Evolutionary conservation across 2,888 invertebrate species (phyloP).

Genomic region (Eupithecia abbreviata): DNA sequence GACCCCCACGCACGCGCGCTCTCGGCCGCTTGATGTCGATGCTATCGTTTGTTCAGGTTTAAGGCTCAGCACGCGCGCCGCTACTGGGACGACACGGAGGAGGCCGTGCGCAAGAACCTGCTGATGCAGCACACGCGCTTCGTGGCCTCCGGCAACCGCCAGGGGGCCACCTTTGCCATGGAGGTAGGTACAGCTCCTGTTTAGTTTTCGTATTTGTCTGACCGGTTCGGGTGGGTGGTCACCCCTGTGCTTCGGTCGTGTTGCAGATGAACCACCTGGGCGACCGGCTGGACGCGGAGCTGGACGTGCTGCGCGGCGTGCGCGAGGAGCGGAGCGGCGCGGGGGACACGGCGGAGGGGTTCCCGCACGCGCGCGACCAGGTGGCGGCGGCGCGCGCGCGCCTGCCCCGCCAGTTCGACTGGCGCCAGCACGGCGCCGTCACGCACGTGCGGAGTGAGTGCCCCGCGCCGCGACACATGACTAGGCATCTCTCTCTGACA

Average conservation of each 20-base stretch:
- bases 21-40: too few species aligned
- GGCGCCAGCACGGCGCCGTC: constrained; percentile 70
- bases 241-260: neutral
- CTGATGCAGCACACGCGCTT: constrained; percentile 64
- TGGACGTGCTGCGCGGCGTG: constrained; percentile 58
- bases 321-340: constrained; percentile 18
- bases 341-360: constrained; percentile 49
- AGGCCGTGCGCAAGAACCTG: constrained; percentile 68
- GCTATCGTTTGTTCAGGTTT: constrained; percentile 52
- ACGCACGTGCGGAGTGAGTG: constrained; percentile 55
- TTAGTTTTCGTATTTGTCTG: too few species aligned
- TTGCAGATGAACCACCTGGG: constrained; percentile 59
- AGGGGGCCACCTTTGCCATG: constrained; percentile 64
- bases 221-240: too few species aligned
- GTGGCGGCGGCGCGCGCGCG: constrained; percentile 49
- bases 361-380: constrained; percentile 59
- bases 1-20: too few species aligned
- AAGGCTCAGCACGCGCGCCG: constrained; percentile 54
- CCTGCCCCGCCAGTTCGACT: constrained; percentile 69
- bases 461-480: neutral
- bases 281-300: constrained; percentile 64
- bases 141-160: constrained; percentile 65
- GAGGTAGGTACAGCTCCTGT: constrained; percentile 31
- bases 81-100: constrained; percentile 64
- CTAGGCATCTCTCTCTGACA: too few species aligned